Base-by-base conservation (phyloP, 2,797 vertebrate genomes). In the Gallinago nigripennis region DNA sequence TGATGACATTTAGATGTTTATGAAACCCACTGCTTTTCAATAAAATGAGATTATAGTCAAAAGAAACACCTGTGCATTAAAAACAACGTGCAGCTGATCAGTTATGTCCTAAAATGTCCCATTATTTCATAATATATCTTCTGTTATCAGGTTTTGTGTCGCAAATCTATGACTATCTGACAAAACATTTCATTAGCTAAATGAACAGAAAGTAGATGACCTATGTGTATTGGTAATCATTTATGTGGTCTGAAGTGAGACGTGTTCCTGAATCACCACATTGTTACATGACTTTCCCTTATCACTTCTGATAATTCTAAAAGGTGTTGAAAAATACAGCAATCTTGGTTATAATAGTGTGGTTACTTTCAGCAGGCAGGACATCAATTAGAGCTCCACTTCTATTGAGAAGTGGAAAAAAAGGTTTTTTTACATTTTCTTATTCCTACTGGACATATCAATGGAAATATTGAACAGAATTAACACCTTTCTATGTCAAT, bases 111-210 rank as follows among this genome's bases (percentile, higher is more conserved):
- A 71, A 86, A 95, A 92, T 46, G 24, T 57, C 51, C 37, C 10
- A 35, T 63, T 72, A 87, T 86, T 95, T 93, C 35, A 68, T 39
- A 63, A 76, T 35, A 23, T 39, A 31, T 81, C 33, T 80, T 85
- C 33, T 84, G 7, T 41, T 82, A 60, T 50, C 72, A 48, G 2
- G 4, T 77, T 75, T 88, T 92, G 31, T 78, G 12, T 72, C 90
- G 25, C 48, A 88, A 92, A 92, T 92, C 93, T 76, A 70, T 88
- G 83, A 94, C 53, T 61, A 81, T 31, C 71, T 94, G 75, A 79
- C 86, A 97, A 92, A 95, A 92, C 69, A 58, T 96, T 96, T 94
- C 53, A 94, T 84, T 91, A 91, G 53, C 56, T 85, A 94, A 96
- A 93, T 96, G 94, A 97, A 92, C n/a, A 93, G 61, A 88, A 87